Evolutionary conservation across 2,888 invertebrate species (phyloP), one percentile per base, ranked within the genome.

Genomic region (Ceramica pisi): DNA sequence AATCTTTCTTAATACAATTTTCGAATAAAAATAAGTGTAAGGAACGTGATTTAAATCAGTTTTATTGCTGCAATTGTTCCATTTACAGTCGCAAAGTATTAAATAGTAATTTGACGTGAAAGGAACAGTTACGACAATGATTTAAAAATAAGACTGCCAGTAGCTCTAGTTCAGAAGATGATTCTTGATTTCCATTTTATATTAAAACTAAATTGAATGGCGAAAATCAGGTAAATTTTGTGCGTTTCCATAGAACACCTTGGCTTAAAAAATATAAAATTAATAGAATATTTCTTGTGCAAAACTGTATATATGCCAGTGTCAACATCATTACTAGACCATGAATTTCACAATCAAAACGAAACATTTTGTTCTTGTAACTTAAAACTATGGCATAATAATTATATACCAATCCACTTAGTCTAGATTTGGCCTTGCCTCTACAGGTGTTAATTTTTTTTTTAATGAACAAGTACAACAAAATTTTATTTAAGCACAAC

Each of bases 81-180:
- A 62, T 21, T 19, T 12, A 35, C 19, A 8, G 12, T 38, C 10
- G 21, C 12, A 56, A 44, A 44, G 12, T 38, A 59, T 9, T 23
- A 12, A 61, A 65, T 14, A 46, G 1, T 31, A 14, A 23, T 46
- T 41, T 38, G 0, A 59, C 21, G 31, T 5, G 12, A 41, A 46
- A 10, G 65, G 53, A 71, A 73, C 64, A 73, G 72, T 74, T 64
- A 72, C 67, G 50, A 56, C 76, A 82, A 59, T n/a, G 60, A 59
- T 48, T 67, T 51, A 50, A 61, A 14, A 67, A 61, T 59, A 71
- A 48, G 61, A 8, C 69, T 64, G 63, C 68, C 53, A 44, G 5
- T 57, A 74, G 78, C 65, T 65, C 48, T 73, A 83, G 83, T 85
- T 85, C 72, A 85, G 48, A 76, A 76, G 31, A 41, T 63, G 38